Conservation (phyloP, 2,888 invertebrate genomes). For the Aromia moschata region DNA sequence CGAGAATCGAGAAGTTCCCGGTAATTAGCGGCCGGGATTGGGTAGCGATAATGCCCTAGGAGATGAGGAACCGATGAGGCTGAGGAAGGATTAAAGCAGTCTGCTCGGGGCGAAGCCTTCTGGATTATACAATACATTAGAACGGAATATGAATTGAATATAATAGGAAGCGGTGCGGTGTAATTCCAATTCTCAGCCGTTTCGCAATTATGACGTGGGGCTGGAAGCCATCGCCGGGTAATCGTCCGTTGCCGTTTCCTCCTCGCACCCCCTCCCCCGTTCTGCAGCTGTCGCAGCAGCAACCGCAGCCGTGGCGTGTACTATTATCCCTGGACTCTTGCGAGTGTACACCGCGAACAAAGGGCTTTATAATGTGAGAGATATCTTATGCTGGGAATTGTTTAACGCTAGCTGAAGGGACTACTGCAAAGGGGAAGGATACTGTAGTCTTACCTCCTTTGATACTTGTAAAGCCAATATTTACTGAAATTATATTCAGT, state of each 20-base stretch:
- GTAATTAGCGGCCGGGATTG: constrained; percentile 60
- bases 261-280: constrained; percentile 20
- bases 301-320: constrained; percentile 25
- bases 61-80: constrained; percentile 61
- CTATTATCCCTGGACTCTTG: constrained; percentile 28
- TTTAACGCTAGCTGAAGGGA: constrained; percentile 11
- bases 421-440: too few relatives aligned
- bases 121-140: constrained; percentile 57
- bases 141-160: constrained; percentile 55
- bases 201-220: constrained; percentile 39
- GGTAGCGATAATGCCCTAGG: constrained; percentile 58
- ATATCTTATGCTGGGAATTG: constrained; percentile 25
- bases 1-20: constrained; percentile 54
- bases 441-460: too few relatives aligned
- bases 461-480: too few relatives aligned
- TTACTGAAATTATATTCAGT: too few relatives aligned
- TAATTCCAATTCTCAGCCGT: constrained; percentile 39
- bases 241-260: constrained; percentile 30
- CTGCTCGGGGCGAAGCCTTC: constrained; percentile 46
- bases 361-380: constrained; percentile 31
- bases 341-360: constrained; percentile 34
- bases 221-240: constrained; percentile 33
- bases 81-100: constrained; percentile 56
- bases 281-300: too few relatives aligned
- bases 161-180: constrained; percentile 47